Evolutionary conservation across 2,888 invertebrate genomes (phyloP), one percentile per base, ranked within the genome.

Genomic region (Drosophila trichaetosa): DNA sequence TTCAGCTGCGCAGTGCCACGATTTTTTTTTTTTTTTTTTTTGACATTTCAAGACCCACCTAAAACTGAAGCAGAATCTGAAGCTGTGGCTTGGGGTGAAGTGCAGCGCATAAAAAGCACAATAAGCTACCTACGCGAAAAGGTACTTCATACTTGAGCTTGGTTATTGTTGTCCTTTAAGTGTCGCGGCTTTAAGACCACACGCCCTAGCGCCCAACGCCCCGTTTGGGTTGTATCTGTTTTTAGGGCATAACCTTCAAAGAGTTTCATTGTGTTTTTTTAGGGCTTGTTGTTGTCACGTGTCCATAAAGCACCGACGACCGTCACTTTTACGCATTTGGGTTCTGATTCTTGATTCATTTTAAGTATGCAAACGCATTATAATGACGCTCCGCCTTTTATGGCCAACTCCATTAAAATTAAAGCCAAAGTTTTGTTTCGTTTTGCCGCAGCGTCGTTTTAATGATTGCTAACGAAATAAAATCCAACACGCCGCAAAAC

Each of bases 351-450:
- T 82, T 83, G 86, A 87, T 80, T 76, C 74, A 67, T 78, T 89
- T 85, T 89, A 80, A 87, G 88, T 89, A 87, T 85, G 90, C 88
- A 80, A 84, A 87, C 80, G 88, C 88, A 85, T 87, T 89, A 82
- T 82, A 89, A 86, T 83, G 87, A 83, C 83, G 86, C 82, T 52
- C 62, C 27, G 75, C 67, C 49, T 82, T 85, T 90, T 90, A 90
- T 84, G 76, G 71, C 82, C 78, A 62, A 73, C 72, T 87, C 90
- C 87, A 87, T 87, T 87, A 90, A 87, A 87, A 87, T 87, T 90
- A 89, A 87, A 77, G 84, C 87, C 88, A 88, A 89, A 83, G 76
- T 87, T 87, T 89, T 89, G 68, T 69, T 71, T 71, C 69, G 56
- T 77, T 73, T 76, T 65, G 72, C 40, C 59, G 62, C 64, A 56